Evolutionary conservation across 2,888 invertebrate genomes (phyloP).

Genomic region (Apomyelois bistriatella): DNA sequence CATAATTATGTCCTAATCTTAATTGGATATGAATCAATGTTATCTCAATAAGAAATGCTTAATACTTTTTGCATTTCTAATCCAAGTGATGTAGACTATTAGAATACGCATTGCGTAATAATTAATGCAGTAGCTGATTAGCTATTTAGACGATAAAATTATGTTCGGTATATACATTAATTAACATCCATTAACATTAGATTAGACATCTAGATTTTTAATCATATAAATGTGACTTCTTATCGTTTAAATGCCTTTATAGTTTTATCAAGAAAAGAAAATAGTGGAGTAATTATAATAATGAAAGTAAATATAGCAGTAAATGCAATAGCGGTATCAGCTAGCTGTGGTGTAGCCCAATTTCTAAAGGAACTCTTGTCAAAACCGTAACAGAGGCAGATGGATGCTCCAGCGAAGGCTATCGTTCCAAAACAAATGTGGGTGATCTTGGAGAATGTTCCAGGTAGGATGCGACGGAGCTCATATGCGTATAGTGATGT

Average conservation of each 20-base stretch:
- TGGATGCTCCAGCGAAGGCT: conserved; percentile 40
- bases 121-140: too few species aligned
- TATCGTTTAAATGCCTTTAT: conserved; percentile 24
- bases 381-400: conserved; percentile 48
- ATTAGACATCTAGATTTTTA: too few species aligned
- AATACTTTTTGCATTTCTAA: too few species aligned
- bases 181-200: too few species aligned
- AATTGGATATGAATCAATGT: too few species aligned
- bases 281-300: conserved; percentile 44
- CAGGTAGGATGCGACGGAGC: conserved; percentile 32
- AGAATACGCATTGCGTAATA: too few species aligned
- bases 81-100: too few species aligned
- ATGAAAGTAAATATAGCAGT: conserved; percentile 36
- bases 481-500: conserved; percentile 41
- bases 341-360: conserved; percentile 36
- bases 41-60: too few species aligned
- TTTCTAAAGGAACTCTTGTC: conserved; percentile 41
- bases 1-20: too few species aligned
- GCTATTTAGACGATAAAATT: too few species aligned
- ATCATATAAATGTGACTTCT: too few species aligned
- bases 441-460: conserved; percentile 36
- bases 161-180: too few species aligned
- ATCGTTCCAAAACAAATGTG: conserved; percentile 47
- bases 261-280: conserved; percentile 40
- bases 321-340: conserved; percentile 38